A percentile compares a stretch with the other conserved stretches of the same genome.
phyloP scores from a whole-genome alignment of 2,888 invertebrate species.

The Leucozona laternaria region DNA sequence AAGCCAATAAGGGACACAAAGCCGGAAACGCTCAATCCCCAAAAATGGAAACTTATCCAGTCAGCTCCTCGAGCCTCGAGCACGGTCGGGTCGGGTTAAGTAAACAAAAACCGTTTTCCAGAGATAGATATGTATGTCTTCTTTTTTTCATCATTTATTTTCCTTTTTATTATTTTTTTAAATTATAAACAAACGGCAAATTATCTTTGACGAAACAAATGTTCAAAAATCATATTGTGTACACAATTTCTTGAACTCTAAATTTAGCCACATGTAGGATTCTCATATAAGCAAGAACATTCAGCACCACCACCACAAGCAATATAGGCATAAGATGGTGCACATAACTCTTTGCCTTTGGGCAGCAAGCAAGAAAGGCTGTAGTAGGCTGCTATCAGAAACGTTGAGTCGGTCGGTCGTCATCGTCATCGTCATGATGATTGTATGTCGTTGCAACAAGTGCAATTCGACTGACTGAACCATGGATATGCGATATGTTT shows the following conservation, averaged over 20 bases:
- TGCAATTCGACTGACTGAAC: conserved; percentile 72
- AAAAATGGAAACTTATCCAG: conserved; percentile 59
- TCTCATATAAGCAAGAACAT: conserved; percentile 19
- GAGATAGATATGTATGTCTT: conserved; percentile 56
- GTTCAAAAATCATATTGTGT: conserved; percentile 67
- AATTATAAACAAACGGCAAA: conserved; percentile 75
- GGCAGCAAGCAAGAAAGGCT: conserved; percentile 30
- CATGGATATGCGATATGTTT: conserved; percentile 75
- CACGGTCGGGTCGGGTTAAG: conserved; percentile 63
- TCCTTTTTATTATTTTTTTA: conserved; percentile 23
- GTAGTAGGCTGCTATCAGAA: conserved; percentile 32
- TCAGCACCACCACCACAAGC: conserved; percentile 16
- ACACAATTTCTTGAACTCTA: conserved; percentile 67
- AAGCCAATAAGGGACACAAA: conserved; percentile 4
- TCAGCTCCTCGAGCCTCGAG: conserved; percentile 12
- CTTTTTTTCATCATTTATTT: conserved; percentile 39
- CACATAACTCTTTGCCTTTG: conserved; percentile 32
- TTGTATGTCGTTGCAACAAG: conserved; percentile 67
- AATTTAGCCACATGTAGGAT: conserved; percentile 72
- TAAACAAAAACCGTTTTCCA: conserved; percentile 67
- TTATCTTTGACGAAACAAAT: conserved; percentile 75
- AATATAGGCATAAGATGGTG: not conserved
- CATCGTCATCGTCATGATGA: conserved; percentile 9
- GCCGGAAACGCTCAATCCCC: conserved; percentile 67
- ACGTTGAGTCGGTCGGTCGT: not conserved